These are phyloP conservation scores for Saiga tatarica DNA, from an alignment of 2,113 vertebrate genomes.

Conservation along the genomic window DNA sequence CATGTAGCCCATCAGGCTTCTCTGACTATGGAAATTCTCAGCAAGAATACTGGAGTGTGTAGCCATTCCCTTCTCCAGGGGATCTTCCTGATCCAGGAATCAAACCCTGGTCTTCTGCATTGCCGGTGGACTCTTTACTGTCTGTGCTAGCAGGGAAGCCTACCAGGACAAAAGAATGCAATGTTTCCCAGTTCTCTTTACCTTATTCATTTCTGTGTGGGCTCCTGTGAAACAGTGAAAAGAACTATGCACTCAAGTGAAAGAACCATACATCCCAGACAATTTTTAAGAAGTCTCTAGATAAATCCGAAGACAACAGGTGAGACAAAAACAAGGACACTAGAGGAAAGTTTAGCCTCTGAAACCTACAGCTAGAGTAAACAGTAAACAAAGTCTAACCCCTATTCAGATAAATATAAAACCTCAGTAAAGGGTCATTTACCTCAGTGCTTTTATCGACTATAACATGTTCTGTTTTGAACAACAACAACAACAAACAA, in stretches of 20 bases:
- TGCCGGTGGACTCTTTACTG: background rate
- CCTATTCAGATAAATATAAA: background rate
- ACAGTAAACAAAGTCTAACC: background rate
- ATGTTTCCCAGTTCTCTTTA: background rate
- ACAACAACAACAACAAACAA: background rate
- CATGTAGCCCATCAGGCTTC: background rate
- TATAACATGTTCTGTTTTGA: background rate
- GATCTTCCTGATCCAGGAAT: background rate
- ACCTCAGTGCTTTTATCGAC: background rate
- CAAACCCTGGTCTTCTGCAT: background rate
- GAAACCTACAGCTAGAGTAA: background rate
- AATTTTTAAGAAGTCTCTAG: background rate
- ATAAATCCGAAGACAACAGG: background rate
- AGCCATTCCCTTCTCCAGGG: background rate
- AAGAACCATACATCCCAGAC: background rate
- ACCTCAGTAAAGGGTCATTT: background rate
- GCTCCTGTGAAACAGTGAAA: background rate
- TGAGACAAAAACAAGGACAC: background rate
- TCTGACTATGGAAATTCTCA: background rate
- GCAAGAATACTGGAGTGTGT: background rate
- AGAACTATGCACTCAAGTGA: background rate
- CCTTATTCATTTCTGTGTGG: background rate
- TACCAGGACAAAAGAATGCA: background rate
- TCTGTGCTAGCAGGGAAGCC: background rate
- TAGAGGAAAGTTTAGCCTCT: background rate